Conservation (phyloP, 1,140 invertebrate genomes). For the Rhyzopertha dominica region DNA sequence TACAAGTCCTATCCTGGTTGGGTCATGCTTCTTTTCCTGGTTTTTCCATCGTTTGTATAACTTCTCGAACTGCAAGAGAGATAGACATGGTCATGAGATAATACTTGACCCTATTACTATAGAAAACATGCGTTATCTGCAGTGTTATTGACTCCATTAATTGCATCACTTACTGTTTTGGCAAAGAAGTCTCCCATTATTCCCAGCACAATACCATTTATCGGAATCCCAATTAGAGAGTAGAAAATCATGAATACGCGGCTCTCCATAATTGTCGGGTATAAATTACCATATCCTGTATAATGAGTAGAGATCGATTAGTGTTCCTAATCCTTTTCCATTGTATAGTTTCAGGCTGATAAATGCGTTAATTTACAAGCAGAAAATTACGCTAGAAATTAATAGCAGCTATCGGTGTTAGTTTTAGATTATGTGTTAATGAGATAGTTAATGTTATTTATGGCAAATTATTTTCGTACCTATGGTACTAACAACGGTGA, state of each 20-base stretch:
- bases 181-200: conserved; percentile 78
- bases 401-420: too few species aligned
- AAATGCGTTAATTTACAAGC: too few species aligned
- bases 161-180: conserved; percentile 52
- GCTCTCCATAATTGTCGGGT: conserved; percentile 76
- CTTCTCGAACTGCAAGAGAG: conserved; percentile 57
- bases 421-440: too few species aligned
- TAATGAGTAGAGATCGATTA: conserved; percentile 39
- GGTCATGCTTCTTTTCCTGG: conserved; percentile 48
- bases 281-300: conserved; percentile 82
- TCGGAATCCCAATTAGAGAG: conserved; percentile 88
- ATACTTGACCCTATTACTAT: not conserved
- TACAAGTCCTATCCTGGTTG: conserved; percentile 66
- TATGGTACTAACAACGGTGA: conserved; percentile 92
- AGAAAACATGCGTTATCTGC: not conserved
- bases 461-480: too few species aligned
- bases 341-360: too few species aligned
- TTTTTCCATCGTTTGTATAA: conserved; percentile 73
- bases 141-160: not conserved
- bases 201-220: conserved; percentile 81
- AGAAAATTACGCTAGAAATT: too few species aligned
- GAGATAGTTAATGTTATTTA: too few species aligned
- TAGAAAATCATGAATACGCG: conserved; percentile 90
- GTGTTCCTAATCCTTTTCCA: too few species aligned
- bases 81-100: too few species aligned